Evolutionary conservation across 2,888 invertebrate genomes (phyloP).

Genomic region (Ennomos erosarius): DNA sequence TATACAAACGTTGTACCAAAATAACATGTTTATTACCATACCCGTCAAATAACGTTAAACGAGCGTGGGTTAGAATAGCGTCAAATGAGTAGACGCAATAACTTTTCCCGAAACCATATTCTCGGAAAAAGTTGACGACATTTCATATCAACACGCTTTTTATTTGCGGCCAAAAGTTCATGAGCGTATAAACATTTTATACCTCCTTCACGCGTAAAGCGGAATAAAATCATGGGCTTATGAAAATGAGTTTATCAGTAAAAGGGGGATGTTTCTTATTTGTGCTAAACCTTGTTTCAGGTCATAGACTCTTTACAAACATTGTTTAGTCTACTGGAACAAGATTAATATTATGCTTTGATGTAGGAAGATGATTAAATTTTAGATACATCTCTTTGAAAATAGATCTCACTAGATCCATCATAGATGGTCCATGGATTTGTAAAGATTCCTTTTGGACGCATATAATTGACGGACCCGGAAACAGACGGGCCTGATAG

Average conservation of each 20-base stretch:
- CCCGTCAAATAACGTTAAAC: neutral
- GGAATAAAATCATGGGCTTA: constrained; percentile 30
- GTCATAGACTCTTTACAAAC: constrained; percentile 41
- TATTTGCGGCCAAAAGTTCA: constrained; percentile 31
- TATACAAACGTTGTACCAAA: no score
- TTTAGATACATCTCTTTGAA: no score
- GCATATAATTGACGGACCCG: no score
- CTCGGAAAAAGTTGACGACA: constrained; percentile 25
- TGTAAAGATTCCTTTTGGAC: no score
- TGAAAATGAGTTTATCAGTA: constrained; percentile 28
- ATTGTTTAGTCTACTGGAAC: constrained; percentile 46
- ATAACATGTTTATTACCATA: no score
- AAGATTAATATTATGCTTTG: constrained; percentile 4
- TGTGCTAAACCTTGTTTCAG: constrained; percentile 30
- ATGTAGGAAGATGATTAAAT: no score
- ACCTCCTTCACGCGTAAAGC: constrained; percentile 21
- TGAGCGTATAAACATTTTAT: constrained; percentile 32
- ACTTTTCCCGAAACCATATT: constrained; percentile 20
- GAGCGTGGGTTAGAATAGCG: constrained; percentile 13
- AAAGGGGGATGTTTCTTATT: constrained; percentile 25
- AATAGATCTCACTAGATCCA: no score
- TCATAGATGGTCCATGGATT: no score
- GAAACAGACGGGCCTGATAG: no score
- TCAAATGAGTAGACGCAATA: constrained; percentile 18
- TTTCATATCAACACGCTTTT: constrained; percentile 28